Percentiles rank a stretch among this genome's conserved stretches.
Conservation (phyloP, 2,113 vertebrate species). For the Martes martes region DNA sequence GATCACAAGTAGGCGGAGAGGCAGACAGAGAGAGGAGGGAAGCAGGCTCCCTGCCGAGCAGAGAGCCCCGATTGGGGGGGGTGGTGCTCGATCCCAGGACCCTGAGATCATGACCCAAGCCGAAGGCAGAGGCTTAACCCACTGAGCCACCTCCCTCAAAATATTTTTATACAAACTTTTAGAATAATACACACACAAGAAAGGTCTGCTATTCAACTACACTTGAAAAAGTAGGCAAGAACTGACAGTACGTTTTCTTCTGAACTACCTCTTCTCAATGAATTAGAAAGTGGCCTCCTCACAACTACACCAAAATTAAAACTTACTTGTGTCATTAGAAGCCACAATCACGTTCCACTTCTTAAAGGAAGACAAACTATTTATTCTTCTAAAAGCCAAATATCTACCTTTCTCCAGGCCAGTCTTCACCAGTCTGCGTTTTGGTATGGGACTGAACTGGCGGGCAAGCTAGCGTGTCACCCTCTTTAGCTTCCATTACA, state of each 20-base stretch:
- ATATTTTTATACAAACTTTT: neutral
- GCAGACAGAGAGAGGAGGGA: too few relatives aligned
- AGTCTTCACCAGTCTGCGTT: neutral
- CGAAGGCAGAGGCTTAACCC: too few relatives aligned
- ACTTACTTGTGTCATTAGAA: conserved; percentile 6
- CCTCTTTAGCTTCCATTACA: conserved; percentile 35
- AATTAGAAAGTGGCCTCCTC: neutral
- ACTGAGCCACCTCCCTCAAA: too few relatives aligned
- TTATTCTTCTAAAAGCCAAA: conserved; percentile 47
- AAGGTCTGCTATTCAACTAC: neutral
- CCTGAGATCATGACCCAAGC: too few relatives aligned
- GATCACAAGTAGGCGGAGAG: too few relatives aligned
- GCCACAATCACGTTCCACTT: neutral
- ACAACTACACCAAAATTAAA: conserved; percentile 8
- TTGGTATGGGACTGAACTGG: neutral
- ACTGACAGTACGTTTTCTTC: neutral
- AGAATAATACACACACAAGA: neutral
- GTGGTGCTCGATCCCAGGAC: too few relatives aligned
- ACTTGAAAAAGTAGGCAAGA: neutral
- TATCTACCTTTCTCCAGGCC: neutral
- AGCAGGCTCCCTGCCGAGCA: too few relatives aligned
- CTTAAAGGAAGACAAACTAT: conserved; percentile 15
- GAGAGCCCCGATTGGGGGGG: too few relatives aligned
- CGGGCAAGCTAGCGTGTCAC: neutral
- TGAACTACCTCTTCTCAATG: neutral